A percentile compares a stretch with the other conserved stretches of the same genome.
phyloP scores from a whole-genome alignment of 92 coral and sea anemone genomes.

The Epizoanthus ramosus region DNA sequence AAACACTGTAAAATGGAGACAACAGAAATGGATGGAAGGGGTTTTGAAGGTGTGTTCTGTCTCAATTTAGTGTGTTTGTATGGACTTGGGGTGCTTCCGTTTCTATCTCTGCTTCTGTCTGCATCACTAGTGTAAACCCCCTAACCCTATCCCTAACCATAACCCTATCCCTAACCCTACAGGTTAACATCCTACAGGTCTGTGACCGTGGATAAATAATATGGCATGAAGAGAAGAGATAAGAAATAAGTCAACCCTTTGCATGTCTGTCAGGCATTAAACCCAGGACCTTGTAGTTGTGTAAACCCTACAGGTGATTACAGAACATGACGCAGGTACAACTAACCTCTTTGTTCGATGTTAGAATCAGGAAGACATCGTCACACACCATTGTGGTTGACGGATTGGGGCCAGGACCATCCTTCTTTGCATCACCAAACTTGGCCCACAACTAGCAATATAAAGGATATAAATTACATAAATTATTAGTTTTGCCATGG shows the following conservation, averaged over 20 bases:
- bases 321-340: not conserved
- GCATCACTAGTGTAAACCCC: too few relatives aligned
- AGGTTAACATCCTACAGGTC: too few relatives aligned
- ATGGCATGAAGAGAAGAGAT: too few relatives aligned
- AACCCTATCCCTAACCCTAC: too few relatives aligned
- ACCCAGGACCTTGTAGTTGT: not conserved
- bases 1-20: not conserved
- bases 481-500: not conserved
- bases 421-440: conserved; percentile 96
- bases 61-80: too few relatives aligned
- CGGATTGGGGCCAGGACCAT: conserved; percentile 95
- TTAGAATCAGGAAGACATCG: conserved; percentile 88
- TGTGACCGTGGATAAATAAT: too few relatives aligned
- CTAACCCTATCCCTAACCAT: too few relatives aligned
- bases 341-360: conserved; percentile 83
- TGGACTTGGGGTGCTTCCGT: too few relatives aligned
- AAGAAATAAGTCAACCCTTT: not conserved
- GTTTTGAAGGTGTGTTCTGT: too few relatives aligned
- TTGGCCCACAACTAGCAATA: conserved; percentile 82
- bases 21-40: too few relatives aligned
- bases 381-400: conserved; percentile 94
- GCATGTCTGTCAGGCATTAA: not conserved
- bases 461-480: not conserved
- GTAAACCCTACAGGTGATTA: not conserved
- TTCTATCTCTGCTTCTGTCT: not conserved